Evolutionary conservation across 2,797 vertebrate species (phyloP).

Genomic region (Anguilla anguilla): DNA sequence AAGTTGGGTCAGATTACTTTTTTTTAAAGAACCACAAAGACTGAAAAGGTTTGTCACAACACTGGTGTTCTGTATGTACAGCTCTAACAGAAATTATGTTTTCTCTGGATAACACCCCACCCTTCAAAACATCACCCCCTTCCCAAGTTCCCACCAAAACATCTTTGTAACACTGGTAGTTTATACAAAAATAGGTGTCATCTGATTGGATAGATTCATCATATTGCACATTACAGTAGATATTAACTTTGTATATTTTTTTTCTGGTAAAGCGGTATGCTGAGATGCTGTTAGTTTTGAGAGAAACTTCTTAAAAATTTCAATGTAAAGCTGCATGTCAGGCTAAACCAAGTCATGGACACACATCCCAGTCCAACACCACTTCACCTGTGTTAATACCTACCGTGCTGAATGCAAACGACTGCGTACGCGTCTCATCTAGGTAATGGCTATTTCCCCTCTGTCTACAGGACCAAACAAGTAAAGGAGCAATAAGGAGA

Average conservation of each 20-base stretch:
- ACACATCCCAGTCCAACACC: not conserved
- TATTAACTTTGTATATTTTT: constrained; percentile 11
- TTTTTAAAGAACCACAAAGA: constrained; percentile 19
- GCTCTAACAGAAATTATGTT: not conserved
- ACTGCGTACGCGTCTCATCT: not conserved
- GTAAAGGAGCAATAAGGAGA: constrained; percentile 20
- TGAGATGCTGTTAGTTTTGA: not conserved
- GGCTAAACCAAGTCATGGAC: not conserved
- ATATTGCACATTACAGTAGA: constrained; percentile 10
- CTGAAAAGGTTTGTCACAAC: constrained; percentile 12
- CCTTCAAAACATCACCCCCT: constrained; percentile 10
- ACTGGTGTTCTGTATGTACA: constrained; percentile 17
- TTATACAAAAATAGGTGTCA: constrained; percentile 19
- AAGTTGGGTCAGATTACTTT: not conserved
- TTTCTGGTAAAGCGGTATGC: not conserved
- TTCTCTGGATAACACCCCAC: constrained; percentile 12
- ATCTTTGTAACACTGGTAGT: constrained; percentile 18
- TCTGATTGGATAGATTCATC: not conserved
- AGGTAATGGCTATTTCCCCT: constrained; percentile 29
- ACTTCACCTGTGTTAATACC: constrained; percentile 12
- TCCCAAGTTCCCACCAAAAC: not conserved
- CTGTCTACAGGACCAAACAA: constrained; percentile 20
- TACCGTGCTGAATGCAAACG: constrained; percentile 17
- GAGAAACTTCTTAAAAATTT: not conserved
- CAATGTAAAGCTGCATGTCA: constrained; percentile 1